Percentiles rank a stretch among this genome's conserved stretches.
phyloP scores from a whole-genome alignment of 2,888 invertebrate species.

The Ormyrus thymus region DNA sequence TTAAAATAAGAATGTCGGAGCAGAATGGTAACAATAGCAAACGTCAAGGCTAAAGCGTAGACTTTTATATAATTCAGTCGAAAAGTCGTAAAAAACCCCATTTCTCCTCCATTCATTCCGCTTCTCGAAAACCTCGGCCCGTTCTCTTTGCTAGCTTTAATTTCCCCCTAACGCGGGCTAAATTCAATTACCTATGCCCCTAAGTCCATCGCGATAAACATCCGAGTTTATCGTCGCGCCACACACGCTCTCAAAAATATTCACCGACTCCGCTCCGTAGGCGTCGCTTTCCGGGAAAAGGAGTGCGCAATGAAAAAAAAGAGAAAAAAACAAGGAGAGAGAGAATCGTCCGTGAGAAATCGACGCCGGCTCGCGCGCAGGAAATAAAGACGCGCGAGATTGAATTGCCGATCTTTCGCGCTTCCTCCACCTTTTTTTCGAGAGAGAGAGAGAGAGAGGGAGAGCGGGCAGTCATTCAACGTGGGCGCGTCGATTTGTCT shows the following conservation, averaged over 20 bases:
- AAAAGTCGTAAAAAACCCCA: too few relatives aligned
- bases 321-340: slow-evolving; percentile 1
- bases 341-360: slow-evolving; percentile 22
- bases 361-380: slow-evolving; percentile 5
- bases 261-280: background rate
- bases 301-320: background rate
- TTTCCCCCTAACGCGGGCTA: background rate
- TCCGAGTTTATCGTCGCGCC: slow-evolving; percentile 30
- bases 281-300: slow-evolving; percentile 33
- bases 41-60: too few relatives aligned
- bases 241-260: background rate
- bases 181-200: slow-evolving; percentile 34
- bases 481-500: slow-evolving; percentile 37
- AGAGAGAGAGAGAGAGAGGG: too few relatives aligned
- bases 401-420: slow-evolving; percentile 36
- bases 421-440: background rate
- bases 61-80: too few relatives aligned
- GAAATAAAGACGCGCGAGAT: slow-evolving; percentile 35
- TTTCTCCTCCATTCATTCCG: too few relatives aligned
- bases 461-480: background rate
- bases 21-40: too few relatives aligned
- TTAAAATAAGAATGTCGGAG: too few relatives aligned
- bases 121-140: background rate
- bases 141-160: background rate
- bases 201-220: slow-evolving; percentile 28